Evolutionary conservation across 30 jellyfish, hydroid and myxozoan species (phyloP).

Genomic region (Aurelia sp.): DNA sequence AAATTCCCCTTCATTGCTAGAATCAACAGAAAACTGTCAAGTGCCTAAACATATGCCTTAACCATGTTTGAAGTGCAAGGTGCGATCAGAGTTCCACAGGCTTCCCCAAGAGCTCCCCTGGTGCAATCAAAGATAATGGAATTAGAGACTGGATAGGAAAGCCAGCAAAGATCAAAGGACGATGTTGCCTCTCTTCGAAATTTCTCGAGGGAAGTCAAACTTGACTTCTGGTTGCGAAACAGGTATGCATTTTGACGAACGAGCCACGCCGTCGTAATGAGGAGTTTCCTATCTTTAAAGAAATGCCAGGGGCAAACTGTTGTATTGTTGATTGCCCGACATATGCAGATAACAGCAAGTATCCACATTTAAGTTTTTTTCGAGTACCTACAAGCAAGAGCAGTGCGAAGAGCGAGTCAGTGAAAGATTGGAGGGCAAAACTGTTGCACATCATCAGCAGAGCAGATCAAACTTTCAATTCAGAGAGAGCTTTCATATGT

Average conservation of each 20-base stretch:
- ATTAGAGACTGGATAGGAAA: too few relatives aligned
- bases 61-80: too few relatives aligned
- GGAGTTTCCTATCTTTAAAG: conserved; percentile 2
- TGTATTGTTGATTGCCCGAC: conserved; percentile 57
- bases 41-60: too few relatives aligned
- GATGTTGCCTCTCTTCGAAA: conserved; percentile 36
- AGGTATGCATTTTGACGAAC: conserved; percentile 40
- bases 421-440: conserved; percentile 53
- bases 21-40: too few relatives aligned
- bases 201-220: conserved; percentile 49
- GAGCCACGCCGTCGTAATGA: conserved; percentile 43
- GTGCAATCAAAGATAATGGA: too few relatives aligned
- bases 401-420: conserved; percentile 41
- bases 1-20: too few relatives aligned
- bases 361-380: conserved; percentile 38
- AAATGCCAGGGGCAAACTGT: conserved; percentile 69
- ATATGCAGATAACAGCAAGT: conserved; percentile 25
- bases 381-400: conserved; percentile 61
- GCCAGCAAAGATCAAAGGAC: conserved; percentile 17
- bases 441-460: conserved; percentile 51
- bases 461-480: conserved; percentile 46
- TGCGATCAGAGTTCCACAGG: too few relatives aligned
- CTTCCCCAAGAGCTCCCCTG: too few relatives aligned
- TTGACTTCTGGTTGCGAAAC: conserved; percentile 35
- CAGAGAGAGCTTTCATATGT: conserved; percentile 63